Conservation (phyloP, 64 coral and sea anemone genomes). For the Montipora efflorescens region DNA sequence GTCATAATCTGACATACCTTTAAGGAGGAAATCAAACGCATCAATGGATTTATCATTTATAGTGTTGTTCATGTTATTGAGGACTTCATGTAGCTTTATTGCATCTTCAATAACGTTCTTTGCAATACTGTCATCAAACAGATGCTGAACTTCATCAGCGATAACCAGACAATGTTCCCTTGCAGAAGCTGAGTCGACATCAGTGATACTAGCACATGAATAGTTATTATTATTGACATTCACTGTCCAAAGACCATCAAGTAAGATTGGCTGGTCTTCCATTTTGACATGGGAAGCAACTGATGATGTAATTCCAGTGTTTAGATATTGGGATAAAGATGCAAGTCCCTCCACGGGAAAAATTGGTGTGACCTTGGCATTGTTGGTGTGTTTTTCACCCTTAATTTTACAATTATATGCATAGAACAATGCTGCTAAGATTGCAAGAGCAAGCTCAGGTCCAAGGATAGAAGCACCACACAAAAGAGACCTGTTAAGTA, state of each 20-base stretch:
- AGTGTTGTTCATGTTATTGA: slow-evolving; percentile 6
- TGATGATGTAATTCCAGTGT: not conserved
- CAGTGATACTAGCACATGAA: not conserved
- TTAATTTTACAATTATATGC: slow-evolving; percentile 21
- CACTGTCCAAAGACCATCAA: not conserved
- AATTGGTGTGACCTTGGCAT: slow-evolving; percentile 28
- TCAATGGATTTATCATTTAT: slow-evolving; percentile 6
- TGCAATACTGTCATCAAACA: not conserved
- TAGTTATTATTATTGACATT: not conserved
- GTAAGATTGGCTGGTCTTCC: not conserved
- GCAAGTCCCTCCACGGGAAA: not conserved
- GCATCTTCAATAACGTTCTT: not conserved
- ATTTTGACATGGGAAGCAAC: not conserved
- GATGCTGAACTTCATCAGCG: not conserved
- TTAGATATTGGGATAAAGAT: not conserved
- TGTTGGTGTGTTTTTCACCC: slow-evolving; percentile 25
- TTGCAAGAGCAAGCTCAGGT: slow-evolving; percentile 9
- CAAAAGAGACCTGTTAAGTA: not conserved
- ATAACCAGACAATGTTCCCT: not conserved
- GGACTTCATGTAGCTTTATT: not conserved
- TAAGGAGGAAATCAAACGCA: slow-evolving; percentile 24
- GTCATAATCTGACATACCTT: not conserved
- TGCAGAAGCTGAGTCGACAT: not conserved
- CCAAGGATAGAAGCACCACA: slow-evolving; percentile 13
- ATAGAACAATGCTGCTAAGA: not conserved